A percentile compares a stretch with the other conserved stretches of the same genome.
Conservation (phyloP, 64 coral and sea anemone genomes). For the Porites lutea region DNA sequence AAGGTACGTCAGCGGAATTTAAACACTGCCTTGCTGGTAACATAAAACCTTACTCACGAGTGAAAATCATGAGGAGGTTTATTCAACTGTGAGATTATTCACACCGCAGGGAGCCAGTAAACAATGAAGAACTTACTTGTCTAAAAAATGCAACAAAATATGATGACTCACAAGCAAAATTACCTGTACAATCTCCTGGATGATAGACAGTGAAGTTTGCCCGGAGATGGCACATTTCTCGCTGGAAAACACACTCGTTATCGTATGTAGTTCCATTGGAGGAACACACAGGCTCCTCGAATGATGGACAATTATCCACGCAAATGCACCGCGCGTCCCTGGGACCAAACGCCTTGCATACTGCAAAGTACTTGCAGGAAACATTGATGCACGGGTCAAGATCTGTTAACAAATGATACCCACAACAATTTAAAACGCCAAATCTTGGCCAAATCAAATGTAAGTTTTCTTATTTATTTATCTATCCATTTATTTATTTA, state of each 20-base stretch:
- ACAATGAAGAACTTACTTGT: too few species aligned
- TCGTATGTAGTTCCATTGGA: slow-evolving; percentile 67
- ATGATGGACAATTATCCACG: slow-evolving; percentile 43
- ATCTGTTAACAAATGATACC: background rate
- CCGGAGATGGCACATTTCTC: slow-evolving; percentile 60
- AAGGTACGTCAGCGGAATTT: too few species aligned
- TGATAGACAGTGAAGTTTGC: slow-evolving; percentile 59
- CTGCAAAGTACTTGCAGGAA: slow-evolving; percentile 45
- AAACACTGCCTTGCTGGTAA: too few species aligned
- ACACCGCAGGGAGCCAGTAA: too few species aligned
- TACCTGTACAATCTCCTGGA: slow-evolving; percentile 72
- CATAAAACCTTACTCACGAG: too few species aligned
- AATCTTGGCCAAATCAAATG: background rate
- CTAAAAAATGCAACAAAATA: too few species aligned
- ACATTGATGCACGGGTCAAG: slow-evolving; percentile 77
- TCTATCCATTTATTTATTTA: too few species aligned
- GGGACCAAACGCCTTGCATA: slow-evolving; percentile 68
- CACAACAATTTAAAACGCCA: background rate
- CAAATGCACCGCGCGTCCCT: slow-evolving; percentile 59
- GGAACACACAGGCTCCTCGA: slow-evolving; percentile 65
- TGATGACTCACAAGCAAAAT: background rate
- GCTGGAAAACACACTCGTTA: slow-evolving; percentile 62
- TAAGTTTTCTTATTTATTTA: background rate
- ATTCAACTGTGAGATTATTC: too few species aligned
- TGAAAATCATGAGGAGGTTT: too few species aligned